phyloP scores from a whole-genome alignment of 1,140 invertebrate genomes.

The Parapsyche elsis region DNA sequence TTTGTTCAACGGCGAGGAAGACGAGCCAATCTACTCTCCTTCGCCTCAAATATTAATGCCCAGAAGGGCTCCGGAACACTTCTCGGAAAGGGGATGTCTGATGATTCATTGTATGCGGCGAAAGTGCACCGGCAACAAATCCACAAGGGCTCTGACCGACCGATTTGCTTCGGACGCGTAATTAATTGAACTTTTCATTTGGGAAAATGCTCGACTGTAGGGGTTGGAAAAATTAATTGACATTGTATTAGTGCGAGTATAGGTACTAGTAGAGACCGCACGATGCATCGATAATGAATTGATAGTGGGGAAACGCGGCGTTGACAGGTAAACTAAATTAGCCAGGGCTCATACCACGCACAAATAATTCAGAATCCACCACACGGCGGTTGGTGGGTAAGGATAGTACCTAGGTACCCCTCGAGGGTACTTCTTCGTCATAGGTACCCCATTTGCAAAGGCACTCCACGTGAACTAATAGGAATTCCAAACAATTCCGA shows the following conservation, averaged over 20 bases:
- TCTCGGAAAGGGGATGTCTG: neutral
- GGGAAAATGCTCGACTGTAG: too few species aligned
- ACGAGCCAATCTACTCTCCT: conserved; percentile 21
- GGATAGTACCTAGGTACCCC: neutral
- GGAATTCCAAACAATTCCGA: conserved; percentile 41
- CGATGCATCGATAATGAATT: conserved; percentile 30
- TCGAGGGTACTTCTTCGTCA: conserved; percentile 4
- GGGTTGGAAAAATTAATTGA: too few species aligned
- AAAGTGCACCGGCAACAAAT: conserved; percentile 22
- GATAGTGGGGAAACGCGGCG: conserved; percentile 7
- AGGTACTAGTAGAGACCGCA: neutral
- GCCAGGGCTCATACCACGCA: neutral
- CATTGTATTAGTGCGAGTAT: neutral
- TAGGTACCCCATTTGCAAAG: conserved; percentile 13
- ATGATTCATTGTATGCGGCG: conserved; percentile 33
- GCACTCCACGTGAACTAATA: conserved; percentile 39
- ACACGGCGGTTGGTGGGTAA: neutral
- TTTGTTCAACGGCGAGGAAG: conserved; percentile 39
- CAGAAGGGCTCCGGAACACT: neutral
- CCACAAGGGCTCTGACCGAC: neutral
- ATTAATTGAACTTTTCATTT: too few species aligned
- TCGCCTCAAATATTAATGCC: conserved; percentile 52
- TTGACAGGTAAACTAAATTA: conserved; percentile 42
- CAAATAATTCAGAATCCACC: conserved; percentile 15
- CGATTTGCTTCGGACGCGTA: too few species aligned